phyloP scores from a whole-genome alignment of 2,113 vertebrate species.

The Epinephelus moara region DNA sequence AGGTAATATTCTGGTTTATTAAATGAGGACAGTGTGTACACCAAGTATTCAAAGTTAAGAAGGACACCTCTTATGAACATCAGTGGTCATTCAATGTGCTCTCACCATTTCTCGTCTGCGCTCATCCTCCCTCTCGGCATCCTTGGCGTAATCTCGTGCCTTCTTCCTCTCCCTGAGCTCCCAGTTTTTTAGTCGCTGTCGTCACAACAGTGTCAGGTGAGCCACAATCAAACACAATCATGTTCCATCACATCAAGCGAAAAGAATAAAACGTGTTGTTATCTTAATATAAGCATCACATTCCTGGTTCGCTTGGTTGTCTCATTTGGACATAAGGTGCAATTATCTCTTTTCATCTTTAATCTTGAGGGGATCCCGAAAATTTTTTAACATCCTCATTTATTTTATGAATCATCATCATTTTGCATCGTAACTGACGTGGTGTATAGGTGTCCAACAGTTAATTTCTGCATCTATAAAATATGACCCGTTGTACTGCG shows the following conservation, averaged over 20 bases:
- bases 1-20: neutral
- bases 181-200: conserved; percentile 96
- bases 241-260: neutral
- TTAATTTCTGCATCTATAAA: too few species aligned
- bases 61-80: neutral
- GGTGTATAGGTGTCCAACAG: too few species aligned
- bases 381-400: neutral
- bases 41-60: neutral
- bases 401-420: too few species aligned
- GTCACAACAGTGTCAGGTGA: conserved; percentile 16
- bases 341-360: neutral
- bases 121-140: conserved; percentile 95
- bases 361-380: neutral
- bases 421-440: too few species aligned
- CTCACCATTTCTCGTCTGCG: conserved; percentile 94
- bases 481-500: too few species aligned
- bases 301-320: neutral
- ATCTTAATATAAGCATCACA: neutral
- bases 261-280: neutral
- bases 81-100: neutral
- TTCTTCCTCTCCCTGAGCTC: conserved; percentile 98
- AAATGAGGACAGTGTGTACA: neutral
- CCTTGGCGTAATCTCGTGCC: conserved; percentile 95
- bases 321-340: neutral
- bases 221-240: neutral